Conservation (phyloP, 1,140 invertebrate species). For the Drosophila insularis region DNA sequence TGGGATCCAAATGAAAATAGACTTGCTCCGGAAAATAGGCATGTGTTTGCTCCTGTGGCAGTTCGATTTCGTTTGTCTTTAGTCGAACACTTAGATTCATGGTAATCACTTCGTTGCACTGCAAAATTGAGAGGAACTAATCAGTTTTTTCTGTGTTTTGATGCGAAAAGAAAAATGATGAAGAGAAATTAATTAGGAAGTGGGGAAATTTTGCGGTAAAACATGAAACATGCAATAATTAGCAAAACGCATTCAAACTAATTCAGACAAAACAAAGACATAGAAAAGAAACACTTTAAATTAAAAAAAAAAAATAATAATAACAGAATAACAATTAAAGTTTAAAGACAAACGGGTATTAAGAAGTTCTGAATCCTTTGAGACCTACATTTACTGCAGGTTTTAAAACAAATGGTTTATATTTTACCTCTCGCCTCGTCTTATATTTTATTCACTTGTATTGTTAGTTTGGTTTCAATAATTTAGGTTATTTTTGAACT, state of each 20-base stretch:
- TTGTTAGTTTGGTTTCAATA: no score
- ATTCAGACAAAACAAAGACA: not conserved
- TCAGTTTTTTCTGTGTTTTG: conserved; percentile 10
- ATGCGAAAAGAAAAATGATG: no score
- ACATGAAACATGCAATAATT: conserved; percentile 59
- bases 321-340: not conserved
- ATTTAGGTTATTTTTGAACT: no score
- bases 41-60: conserved; percentile 79
- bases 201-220: conserved; percentile 30
- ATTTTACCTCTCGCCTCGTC: no score
- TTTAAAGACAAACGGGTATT: no score
- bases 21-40: conserved; percentile 76
- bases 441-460: no score
- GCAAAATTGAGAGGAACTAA: conserved; percentile 19
- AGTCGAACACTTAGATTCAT: conserved; percentile 84
- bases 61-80: conserved; percentile 83
- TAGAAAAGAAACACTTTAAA: not conserved
- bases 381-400: no score
- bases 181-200: not conserved
- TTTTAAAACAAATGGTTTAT: no score
- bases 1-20: conserved; percentile 71
- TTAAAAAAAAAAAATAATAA: not conserved
- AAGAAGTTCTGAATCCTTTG: not conserved
- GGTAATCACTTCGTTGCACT: conserved; percentile 82
- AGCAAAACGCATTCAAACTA: conserved; percentile 45